These are phyloP conservation scores for Camelus bactrianus DNA, from an alignment of 2,113 vertebrate genomes.

Conservation along the genomic window DNA sequence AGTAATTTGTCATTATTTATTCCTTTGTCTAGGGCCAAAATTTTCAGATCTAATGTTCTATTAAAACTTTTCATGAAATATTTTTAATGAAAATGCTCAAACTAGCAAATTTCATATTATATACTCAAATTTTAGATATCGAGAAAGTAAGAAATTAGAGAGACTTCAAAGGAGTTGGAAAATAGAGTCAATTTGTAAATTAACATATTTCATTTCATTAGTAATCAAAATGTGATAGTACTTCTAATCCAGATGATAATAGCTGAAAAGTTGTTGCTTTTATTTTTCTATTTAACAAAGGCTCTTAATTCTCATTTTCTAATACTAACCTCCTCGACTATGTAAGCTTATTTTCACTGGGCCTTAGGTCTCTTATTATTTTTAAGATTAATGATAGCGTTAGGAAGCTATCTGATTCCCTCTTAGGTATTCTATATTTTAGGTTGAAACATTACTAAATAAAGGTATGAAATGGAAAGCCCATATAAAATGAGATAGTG, in stretches of 20 bases:
- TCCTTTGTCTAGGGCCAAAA: not conserved
- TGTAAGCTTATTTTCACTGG: not conserved
- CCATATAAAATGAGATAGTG: not conserved
- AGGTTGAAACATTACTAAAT: not conserved
- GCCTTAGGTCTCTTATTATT: not conserved
- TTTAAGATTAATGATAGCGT: not conserved
- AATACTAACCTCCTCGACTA: not conserved
- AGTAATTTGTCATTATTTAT: not conserved
- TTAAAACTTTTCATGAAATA: not conserved
- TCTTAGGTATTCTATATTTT: not conserved
- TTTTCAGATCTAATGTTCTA: not conserved
- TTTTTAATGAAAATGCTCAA: slow-evolving; percentile 16
- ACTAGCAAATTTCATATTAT: not conserved
- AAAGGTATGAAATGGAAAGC: not conserved
- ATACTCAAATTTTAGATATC: not conserved
- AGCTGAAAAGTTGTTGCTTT: not conserved
- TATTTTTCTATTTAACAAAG: slow-evolving; percentile 19
- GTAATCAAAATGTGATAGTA: not conserved
- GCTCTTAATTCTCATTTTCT: not conserved
- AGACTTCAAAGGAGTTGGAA: not conserved
- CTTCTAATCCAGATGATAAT: not conserved
- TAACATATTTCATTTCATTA: slow-evolving; percentile 27
- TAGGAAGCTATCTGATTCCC: not conserved
- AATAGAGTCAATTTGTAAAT: not conserved
- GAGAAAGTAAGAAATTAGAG: not conserved